A percentile compares a stretch with the other conserved stretches of the same genome.
phyloP scores from a whole-genome alignment of 92 coral and sea anemone genomes.

The Palythoa heliodiscus region DNA sequence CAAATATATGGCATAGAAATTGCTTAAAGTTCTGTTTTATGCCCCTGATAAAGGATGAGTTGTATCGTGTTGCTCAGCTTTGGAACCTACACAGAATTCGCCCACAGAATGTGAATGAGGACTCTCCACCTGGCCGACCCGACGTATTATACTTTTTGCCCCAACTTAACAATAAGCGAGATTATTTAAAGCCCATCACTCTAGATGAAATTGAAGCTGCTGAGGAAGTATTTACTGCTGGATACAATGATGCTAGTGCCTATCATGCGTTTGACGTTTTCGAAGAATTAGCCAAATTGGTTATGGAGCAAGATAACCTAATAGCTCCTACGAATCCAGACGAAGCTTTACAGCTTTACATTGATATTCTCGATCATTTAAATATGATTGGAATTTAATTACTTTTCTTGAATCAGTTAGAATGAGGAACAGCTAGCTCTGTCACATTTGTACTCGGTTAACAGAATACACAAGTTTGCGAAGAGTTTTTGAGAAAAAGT shows the following conservation, averaged over 20 bases:
- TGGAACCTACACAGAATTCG: constrained; percentile 1
- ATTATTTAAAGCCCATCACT: background rate
- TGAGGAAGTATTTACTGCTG: background rate
- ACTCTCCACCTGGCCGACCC: background rate
- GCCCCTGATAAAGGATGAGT: background rate
- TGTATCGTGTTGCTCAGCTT: background rate
- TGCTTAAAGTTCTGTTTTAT: background rate
- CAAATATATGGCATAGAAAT: background rate
- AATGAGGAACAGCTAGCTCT: too few species aligned
- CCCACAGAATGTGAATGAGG: background rate
- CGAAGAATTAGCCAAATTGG: background rate
- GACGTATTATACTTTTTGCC: background rate
- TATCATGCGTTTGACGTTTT: background rate
- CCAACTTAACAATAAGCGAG: background rate
- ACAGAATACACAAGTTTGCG: too few species aligned
- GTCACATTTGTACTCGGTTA: constrained; percentile 2
- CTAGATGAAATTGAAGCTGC: constrained; percentile 3
- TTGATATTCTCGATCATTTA: background rate
- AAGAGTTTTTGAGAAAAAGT: too few species aligned
- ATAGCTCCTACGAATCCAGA: background rate
- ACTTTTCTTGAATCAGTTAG: background rate
- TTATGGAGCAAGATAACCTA: background rate
- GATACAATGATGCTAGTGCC: background rate
- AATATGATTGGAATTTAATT: background rate
- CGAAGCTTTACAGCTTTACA: background rate